Evolutionary conservation across 2,888 invertebrate species (phyloP), one percentile per base, ranked within the genome.

Genomic region (Pycnomerus fuliginosus): DNA sequence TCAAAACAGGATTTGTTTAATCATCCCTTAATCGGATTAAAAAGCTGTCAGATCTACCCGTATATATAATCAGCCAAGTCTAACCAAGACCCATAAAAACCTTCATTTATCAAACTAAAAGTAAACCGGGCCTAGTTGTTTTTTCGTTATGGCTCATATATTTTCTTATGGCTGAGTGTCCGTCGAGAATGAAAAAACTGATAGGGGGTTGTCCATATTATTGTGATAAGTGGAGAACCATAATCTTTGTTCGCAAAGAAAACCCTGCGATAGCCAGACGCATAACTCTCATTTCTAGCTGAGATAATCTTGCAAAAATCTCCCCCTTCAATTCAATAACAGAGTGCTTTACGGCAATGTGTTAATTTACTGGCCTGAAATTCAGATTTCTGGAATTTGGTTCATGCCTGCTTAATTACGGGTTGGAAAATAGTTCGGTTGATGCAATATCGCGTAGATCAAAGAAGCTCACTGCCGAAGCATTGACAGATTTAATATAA

Each of bases 91-190:
- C 51, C 50, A 53, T 53, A 61, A 61, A 60, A 58, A 54, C 46
- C 38, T 40, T 51, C 56, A 61, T 62, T 60, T 61, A 62, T 62
- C 60, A 61, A 57, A 55, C 41, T 47, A 48, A 50, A 50, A 55
- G 52, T 54, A 50, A 54, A 52, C 48, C 52, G 37, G 39, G 40
- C 41, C 47, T 45, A 47, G 44, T 52, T 42, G 48, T 57, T 57
- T 61, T 58, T 57, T 55, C 56, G 58, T 58, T 55, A 56, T 49
- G 60, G 55, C 48, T 54, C 58, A 60, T 62, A 57, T 60, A 58
- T 60, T 61, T 52, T 34, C 37, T 53, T 50, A 46, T 47, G 52
- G 52, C 42, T 20, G 47, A 49, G 48, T 51, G 55, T 55, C 52
- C 50, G 48, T 44, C 41, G 52, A 50, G 47, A 51, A 53, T 56